phyloP scores from a whole-genome alignment of 2,797 vertebrate genomes.

The Picus viridis region DNA sequence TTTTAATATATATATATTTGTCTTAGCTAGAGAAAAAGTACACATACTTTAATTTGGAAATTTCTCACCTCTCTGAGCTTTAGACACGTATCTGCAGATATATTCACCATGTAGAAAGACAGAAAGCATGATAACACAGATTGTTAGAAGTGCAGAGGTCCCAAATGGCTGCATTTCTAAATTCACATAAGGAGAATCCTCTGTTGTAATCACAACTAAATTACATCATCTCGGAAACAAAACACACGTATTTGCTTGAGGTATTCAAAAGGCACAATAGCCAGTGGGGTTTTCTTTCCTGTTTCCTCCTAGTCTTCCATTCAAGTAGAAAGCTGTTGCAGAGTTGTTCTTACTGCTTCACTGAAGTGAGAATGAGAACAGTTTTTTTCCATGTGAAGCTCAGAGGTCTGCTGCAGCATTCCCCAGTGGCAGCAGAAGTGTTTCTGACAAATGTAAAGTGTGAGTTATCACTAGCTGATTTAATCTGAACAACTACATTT shows the following conservation, averaged over 20 bases:
- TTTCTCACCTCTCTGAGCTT: neutral
- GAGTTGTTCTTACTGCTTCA: neutral
- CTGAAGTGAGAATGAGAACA: neutral
- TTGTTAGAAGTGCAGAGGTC: neutral
- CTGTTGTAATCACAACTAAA: neutral
- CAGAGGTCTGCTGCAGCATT: neutral
- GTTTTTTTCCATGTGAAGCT: neutral
- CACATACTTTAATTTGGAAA: neutral
- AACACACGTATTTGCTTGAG: neutral
- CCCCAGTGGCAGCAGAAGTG: neutral
- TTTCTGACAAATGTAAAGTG: neutral
- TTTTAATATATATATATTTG: no score
- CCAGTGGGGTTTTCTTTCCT: neutral
- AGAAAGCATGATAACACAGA: neutral
- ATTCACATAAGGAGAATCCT: neutral
- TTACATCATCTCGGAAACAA: neutral
- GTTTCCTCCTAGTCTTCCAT: neutral
- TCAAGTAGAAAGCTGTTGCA: neutral
- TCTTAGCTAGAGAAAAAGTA: neutral
- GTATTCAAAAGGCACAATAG: neutral
- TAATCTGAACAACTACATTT: neutral
- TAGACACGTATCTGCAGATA: neutral
- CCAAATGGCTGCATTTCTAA: neutral
- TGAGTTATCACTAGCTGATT: neutral
- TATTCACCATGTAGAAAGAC: neutral